phyloP scores from a whole-genome alignment of 2,113 vertebrate species.

The Neomonachus schauinslandi region DNA sequence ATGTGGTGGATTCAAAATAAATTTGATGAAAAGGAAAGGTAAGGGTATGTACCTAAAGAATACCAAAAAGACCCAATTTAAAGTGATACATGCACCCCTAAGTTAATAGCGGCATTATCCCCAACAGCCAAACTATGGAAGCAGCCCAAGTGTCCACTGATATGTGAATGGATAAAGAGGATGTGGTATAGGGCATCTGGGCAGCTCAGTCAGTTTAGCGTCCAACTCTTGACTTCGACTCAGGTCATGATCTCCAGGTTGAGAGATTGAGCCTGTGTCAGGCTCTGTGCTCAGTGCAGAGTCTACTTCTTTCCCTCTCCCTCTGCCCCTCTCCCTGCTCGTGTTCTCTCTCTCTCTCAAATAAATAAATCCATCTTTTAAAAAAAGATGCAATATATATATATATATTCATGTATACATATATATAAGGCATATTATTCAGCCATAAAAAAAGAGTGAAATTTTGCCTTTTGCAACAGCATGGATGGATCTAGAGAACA shows the following conservation, averaged over 20 bases:
- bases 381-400: no score
- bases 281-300: background rate
- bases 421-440: background rate
- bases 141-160: no score
- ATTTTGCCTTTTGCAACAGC: background rate
- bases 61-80: no score
- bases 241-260: background rate
- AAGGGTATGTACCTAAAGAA: background rate
- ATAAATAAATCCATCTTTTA: background rate
- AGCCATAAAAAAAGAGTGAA: background rate
- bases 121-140: no score
- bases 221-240: background rate
- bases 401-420: background rate
- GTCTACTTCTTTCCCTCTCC: background rate
- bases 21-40: background rate
- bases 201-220: background rate
- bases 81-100: no score
- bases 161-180: no score
- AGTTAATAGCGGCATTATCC: no score
- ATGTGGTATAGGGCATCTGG: background rate
- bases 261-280: accelerated
- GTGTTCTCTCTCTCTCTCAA: background rate
- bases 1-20: background rate
- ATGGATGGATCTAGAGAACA: background rate
- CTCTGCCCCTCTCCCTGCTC: background rate